A percentile compares a stretch with the other conserved stretches of the same genome.
These are phyloP conservation scores for Crocuta crocuta DNA, from an alignment of 2,113 vertebrate genomes.

Conservation along the genomic window DNA sequence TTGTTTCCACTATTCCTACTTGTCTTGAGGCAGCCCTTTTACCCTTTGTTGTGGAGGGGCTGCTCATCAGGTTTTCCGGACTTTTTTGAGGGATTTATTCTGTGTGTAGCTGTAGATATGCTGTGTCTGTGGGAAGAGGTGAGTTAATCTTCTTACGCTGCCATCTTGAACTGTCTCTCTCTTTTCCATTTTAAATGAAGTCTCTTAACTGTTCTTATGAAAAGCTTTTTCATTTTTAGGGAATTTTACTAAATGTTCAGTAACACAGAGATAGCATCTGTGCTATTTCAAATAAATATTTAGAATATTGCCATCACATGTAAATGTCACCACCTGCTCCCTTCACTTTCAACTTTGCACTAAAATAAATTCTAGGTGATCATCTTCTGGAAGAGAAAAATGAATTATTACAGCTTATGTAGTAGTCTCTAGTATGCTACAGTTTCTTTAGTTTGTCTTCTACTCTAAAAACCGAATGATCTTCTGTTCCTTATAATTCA, in stretches of 20 bases:
- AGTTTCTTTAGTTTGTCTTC: not conserved
- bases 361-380: not conserved
- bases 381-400: slow-evolving; percentile 32
- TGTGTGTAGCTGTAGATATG: not conserved
- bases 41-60: not conserved
- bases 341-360: not conserved
- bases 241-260: slow-evolving; percentile 9
- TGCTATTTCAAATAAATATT: slow-evolving; percentile 67
- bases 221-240: slow-evolving; percentile 60
- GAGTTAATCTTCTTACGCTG: not conserved
- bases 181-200: slow-evolving; percentile 45
- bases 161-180: not conserved
- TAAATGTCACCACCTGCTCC: slow-evolving; percentile 29
- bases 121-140: not conserved
- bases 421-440: not conserved
- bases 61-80: not conserved
- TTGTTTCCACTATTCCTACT: not conserved
- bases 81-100: not conserved
- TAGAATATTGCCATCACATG: slow-evolving; percentile 7
- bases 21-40: not conserved
- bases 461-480: not conserved
- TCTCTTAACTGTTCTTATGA: slow-evolving; percentile 7
- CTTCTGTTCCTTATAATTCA: not conserved
- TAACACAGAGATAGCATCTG: slow-evolving; percentile 40
- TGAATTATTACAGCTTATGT: slow-evolving; percentile 15